These are phyloP conservation scores for Gulo gulo DNA, from an alignment of 2,113 vertebrate species.

Conservation along the genomic window DNA sequence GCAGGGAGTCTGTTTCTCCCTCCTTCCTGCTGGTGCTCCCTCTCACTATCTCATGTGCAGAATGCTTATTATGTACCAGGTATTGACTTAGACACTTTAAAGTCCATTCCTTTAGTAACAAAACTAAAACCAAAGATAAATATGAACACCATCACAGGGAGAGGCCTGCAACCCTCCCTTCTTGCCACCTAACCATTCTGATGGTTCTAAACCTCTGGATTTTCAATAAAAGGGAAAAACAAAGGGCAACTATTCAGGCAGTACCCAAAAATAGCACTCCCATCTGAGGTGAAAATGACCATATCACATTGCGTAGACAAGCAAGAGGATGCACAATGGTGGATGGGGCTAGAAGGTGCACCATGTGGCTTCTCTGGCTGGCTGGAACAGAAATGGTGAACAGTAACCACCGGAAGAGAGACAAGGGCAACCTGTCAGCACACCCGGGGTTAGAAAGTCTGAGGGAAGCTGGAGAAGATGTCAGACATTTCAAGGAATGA, in stretches of 20 bases:
- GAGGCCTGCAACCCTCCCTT: not conserved
- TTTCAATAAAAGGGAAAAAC: not conserved
- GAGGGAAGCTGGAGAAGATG: not conserved
- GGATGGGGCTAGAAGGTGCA: too few relatives aligned
- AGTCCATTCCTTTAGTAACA: not conserved
- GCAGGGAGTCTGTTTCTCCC: not conserved
- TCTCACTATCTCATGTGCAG: not conserved
- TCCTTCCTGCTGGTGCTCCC: not conserved
- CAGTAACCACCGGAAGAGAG: fast-evolving
- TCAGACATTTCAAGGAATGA: not conserved
- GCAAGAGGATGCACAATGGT: not conserved
- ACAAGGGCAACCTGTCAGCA: not conserved
- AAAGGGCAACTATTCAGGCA: not conserved
- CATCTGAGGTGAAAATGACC: not conserved
- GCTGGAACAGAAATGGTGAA: not conserved
- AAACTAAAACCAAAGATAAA: not conserved
- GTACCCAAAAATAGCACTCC: not conserved
- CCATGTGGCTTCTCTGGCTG: too few relatives aligned
- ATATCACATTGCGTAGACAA: not conserved
- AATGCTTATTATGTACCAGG: not conserved
- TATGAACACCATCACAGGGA: not conserved
- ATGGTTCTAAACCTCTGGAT: not conserved
- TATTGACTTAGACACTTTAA: not conserved
- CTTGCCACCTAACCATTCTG: not conserved
- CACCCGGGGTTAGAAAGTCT: not conserved